Conservation (phyloP, 2,888 invertebrate genomes). For the Entomobrya proxima region DNA sequence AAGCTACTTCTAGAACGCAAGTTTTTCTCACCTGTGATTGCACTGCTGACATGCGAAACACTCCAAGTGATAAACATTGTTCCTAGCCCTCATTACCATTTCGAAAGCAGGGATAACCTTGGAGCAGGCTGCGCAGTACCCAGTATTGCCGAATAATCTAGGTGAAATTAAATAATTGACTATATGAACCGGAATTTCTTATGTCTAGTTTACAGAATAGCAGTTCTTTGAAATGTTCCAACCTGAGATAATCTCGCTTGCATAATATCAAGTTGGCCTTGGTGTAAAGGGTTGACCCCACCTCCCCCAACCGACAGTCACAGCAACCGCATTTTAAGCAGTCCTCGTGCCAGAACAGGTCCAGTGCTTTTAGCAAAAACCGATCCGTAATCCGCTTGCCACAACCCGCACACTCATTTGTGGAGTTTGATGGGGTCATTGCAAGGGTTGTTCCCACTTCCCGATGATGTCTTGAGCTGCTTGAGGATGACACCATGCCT, state of each 20-base stretch:
- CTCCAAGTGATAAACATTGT: slow-evolving; percentile 97
- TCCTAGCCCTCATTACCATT: slow-evolving; percentile 98
- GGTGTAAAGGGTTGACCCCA: slow-evolving; percentile 95
- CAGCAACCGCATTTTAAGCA: slow-evolving; percentile 98
- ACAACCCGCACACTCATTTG: slow-evolving; percentile 93
- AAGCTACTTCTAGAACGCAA: background rate
- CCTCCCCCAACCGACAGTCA: slow-evolving; percentile 96
- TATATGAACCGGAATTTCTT: background rate
- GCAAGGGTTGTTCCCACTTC: slow-evolving; percentile 72
- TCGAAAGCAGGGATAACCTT: slow-evolving; percentile 99
- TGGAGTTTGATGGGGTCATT: slow-evolving; percentile 78
- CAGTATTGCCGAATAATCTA: slow-evolving; percentile 95
- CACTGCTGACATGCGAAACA: slow-evolving; percentile 99
- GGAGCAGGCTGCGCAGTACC: slow-evolving; percentile 97
- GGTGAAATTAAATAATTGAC: background rate
- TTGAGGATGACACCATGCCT: slow-evolving; percentile 56
- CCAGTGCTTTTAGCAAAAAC: slow-evolving; percentile 89
- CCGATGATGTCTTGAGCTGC: slow-evolving; percentile 67
- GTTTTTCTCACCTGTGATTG: slow-evolving; percentile 82
- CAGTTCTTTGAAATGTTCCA: too few species aligned
- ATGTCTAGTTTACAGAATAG: too few species aligned
- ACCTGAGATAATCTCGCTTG: slow-evolving; percentile 88
- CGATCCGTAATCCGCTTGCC: slow-evolving; percentile 94
- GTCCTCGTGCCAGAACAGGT: slow-evolving; percentile 98
- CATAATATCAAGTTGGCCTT: slow-evolving; percentile 97